Evolutionary conservation across 2,113 vertebrate genomes (phyloP).

Genomic region (Gila orcuttii): DNA sequence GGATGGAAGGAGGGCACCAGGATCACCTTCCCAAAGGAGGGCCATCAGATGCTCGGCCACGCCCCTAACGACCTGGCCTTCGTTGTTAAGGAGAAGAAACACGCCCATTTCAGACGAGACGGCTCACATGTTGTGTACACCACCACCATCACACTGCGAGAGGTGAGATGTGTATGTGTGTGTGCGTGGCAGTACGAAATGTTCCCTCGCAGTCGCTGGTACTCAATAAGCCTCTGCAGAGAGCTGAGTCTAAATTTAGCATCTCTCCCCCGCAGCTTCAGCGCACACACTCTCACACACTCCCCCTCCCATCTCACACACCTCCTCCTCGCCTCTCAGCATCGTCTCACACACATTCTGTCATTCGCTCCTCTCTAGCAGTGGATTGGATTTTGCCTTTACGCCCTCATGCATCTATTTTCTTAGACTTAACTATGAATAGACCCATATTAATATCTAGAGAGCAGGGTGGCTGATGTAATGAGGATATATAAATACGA

Average conservation of each 20-base stretch:
- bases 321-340: conserved; percentile 46
- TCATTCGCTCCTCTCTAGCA: conserved; percentile 4
- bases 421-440: not conserved
- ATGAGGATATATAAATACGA: not conserved
- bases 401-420: not conserved
- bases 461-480: not conserved
- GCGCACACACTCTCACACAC: conserved; percentile 10
- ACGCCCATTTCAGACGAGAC: conserved; percentile 88
- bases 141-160: conserved; percentile 88
- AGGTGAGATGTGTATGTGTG: conserved; percentile 78
- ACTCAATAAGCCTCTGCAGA: conserved; percentile 76
- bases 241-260: conserved; percentile 77
- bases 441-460: not conserved
- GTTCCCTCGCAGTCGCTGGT: conserved; percentile 61
- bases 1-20: conserved; percentile 97
- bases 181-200: conserved; percentile 54
- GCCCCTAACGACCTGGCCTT: conserved; percentile 94
- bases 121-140: conserved; percentile 92
- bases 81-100: conserved; percentile 92
- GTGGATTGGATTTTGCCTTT: not conserved
- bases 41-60: conserved; percentile 87
- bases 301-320: conserved; percentile 23
- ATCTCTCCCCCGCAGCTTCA: conserved; percentile 63
- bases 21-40: conserved; percentile 96
- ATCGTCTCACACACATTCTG: conserved; percentile 42